Evolutionary conservation across 1,140 invertebrate genomes (phyloP), one percentile per base, ranked within the genome.

Genomic region (Drosophila sturtevanti): DNA sequence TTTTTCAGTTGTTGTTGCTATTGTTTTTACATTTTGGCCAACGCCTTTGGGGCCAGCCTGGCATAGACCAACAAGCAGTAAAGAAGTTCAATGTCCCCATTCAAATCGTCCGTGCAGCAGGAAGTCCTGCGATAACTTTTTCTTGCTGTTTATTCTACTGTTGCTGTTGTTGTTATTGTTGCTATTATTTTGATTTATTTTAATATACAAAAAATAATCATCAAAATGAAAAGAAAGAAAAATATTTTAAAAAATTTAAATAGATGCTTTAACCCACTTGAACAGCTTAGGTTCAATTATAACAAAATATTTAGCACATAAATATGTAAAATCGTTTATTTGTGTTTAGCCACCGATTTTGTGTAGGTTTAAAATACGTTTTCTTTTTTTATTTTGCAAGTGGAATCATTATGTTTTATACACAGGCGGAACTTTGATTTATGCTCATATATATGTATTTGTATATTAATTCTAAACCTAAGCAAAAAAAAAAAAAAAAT

Each of bases 11-110:
- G 27, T 37, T 62, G 37, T 52, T 68, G 37, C 31, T 62, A 37
- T 60, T 69, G 21, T 54, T 66, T 63, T 75, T 48, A 74, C 34
- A 67, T 71, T 51, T 68, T 38, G 65, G 16, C 31, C 64, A 76
- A 41, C 68, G 67, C 81, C 80, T 38, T 18, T 56, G 66, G 59
- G 54, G 27, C 27, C 51, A 24, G 21, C 31, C 35, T n/a, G 38
- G 37, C 54, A 31, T 48, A 56, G 14, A 6, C 14, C 59, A 75
- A 6, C 27, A 6, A 6, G 4, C 0, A 63, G 31, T 12, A 55
- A 76, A 31, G 78, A 81, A 85, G 81, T 86, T 86, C 81, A 85
- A 85, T 85, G 81, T 85, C 73, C 81, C 61, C 63, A 66, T 85
- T 70, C 52, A 62, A 54, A 52, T 24, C 48, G 60, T 78, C 66